phyloP scores from a whole-genome alignment of 1,140 invertebrate species.

The Oryzaephilus surinamensis region DNA sequence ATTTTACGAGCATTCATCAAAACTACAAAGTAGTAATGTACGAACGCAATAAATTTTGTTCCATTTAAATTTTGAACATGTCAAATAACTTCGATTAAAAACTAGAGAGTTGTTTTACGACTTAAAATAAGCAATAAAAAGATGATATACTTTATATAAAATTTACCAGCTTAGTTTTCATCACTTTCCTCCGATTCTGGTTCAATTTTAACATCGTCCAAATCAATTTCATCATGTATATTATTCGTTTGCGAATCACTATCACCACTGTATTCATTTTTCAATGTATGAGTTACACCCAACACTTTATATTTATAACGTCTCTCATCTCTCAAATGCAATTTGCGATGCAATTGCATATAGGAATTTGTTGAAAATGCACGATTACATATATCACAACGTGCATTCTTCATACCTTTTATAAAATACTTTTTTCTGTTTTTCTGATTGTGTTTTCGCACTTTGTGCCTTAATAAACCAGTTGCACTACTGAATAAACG shows the following conservation, averaged over 20 bases:
- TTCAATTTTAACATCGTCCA: constrained; percentile 2
- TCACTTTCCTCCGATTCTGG: constrained; percentile 9
- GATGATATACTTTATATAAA: background rate
- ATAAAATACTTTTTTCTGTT: constrained; percentile 31
- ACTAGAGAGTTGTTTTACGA: too few species aligned
- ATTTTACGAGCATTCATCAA: too few species aligned
- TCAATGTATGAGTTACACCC: too few species aligned
- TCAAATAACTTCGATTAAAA: too few species aligned
- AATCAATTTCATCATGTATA: constrained; percentile 5
- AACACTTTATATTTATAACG: constrained; percentile 30
- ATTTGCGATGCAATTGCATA: constrained; percentile 28
- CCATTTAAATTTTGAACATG: too few species aligned
- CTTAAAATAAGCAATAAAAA: background rate
- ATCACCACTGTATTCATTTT: constrained; percentile 19
- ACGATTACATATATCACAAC: constrained; percentile 31
- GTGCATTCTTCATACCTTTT: constrained; percentile 32
- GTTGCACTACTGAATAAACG: constrained; percentile 22
- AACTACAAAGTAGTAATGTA: too few species aligned
- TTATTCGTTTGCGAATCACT: background rate
- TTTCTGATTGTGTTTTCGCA: constrained; percentile 28
- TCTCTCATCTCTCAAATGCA: constrained; percentile 26
- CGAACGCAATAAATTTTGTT: too few species aligned
- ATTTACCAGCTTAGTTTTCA: constrained; percentile 3
- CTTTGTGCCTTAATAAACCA: constrained; percentile 25
- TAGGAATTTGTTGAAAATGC: constrained; percentile 31